Conservation (phyloP, 2,888 invertebrate species). For the Netelia inedita region DNA sequence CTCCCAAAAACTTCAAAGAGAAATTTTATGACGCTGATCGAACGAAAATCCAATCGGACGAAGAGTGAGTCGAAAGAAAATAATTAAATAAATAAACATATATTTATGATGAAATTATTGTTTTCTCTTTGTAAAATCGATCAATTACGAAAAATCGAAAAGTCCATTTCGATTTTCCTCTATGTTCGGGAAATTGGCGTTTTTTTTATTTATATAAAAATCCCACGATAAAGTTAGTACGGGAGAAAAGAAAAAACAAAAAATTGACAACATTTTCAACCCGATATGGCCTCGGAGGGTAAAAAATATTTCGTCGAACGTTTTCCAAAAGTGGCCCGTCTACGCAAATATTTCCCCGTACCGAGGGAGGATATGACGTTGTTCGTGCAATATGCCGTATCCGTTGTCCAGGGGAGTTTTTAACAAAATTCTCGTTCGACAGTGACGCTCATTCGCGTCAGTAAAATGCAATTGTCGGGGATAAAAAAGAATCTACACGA, state of each 20-base stretch:
- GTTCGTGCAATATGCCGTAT: conserved; percentile 3
- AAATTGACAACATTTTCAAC: too few species aligned
- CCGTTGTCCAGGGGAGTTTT: conserved; percentile 9
- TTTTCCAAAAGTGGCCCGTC: too few species aligned
- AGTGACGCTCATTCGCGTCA: conserved; percentile 11
- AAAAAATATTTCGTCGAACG: too few species aligned
- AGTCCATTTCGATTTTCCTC: conserved; percentile 26
- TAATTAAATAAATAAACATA: conserved; percentile 11
- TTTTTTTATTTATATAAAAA: too few species aligned
- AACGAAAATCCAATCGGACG: background rate
- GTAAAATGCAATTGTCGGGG: conserved; percentile 1
- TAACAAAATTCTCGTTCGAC: conserved; percentile 27
- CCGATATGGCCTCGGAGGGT: too few species aligned
- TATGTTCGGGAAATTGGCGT: too few species aligned
- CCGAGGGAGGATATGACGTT: conserved; percentile 18
- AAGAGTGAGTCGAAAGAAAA: conserved; percentile 22
- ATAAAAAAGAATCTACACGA: background rate
- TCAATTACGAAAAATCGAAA: too few species aligned
- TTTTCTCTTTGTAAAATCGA: too few species aligned
- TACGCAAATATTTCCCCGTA: too few species aligned
- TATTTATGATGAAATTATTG: background rate
- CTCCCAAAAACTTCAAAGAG: conserved; percentile 28
- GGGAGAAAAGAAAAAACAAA: too few species aligned
- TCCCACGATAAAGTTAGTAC: too few species aligned
- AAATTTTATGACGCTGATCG: conserved; percentile 20